Evolutionary conservation across 2,113 vertebrate species (phyloP).

Genomic region (Zosterops japonicus): DNA sequence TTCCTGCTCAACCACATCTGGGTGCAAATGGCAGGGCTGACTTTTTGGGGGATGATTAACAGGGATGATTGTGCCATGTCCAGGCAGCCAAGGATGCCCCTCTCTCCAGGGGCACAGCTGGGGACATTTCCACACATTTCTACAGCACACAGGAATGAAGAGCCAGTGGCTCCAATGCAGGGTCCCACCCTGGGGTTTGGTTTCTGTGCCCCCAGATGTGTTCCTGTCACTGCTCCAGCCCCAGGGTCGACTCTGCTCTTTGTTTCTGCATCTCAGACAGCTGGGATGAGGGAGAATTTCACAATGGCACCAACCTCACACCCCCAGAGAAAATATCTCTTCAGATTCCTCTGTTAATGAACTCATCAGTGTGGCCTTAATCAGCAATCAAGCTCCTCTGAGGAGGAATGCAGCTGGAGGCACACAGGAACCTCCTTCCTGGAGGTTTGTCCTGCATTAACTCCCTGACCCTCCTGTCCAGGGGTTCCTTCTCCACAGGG

Average conservation of each 20-base stretch:
- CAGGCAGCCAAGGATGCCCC: not conserved
- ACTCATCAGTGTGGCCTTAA: not conserved
- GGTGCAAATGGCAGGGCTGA: not conserved
- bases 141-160: not conserved
- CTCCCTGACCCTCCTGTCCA: not conserved
- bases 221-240: slow-evolving; percentile 12
- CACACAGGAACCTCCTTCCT: not conserved
- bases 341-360: slow-evolving; percentile 44
- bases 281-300: slow-evolving; percentile 13
- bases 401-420: not conserved
- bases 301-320: slow-evolving; percentile 3
- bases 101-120: not conserved
- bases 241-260: not conserved
- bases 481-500: not conserved
- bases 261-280: slow-evolving; percentile 15
- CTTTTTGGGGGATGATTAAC: not conserved
- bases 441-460: not conserved
- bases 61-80: not conserved
- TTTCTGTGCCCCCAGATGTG: not conserved
- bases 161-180: not conserved
- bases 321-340: slow-evolving; percentile 20
- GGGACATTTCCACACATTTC: not conserved
- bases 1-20: slow-evolving; percentile 16
- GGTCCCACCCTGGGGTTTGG: not conserved
- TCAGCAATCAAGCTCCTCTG: not conserved